Conservation (phyloP, 2,113 vertebrate species). For the Nicator chloris region DNA sequence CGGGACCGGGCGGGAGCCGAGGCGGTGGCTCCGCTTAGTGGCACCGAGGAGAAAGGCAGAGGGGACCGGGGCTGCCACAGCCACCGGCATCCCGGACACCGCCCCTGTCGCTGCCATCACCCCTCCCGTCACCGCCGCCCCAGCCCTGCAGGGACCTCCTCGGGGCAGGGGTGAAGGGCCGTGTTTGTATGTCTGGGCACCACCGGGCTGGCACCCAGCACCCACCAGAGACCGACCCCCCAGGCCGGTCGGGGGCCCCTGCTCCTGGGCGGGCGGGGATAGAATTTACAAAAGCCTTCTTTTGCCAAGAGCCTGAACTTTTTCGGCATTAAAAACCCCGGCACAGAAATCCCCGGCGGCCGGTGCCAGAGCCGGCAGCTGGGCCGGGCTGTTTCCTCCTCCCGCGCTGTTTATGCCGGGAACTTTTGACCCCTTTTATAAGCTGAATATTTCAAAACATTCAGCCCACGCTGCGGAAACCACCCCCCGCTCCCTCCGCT, state of each 20-base stretch:
- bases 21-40: conserved; percentile 18
- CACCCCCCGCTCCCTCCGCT: neutral
- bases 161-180: too few relatives aligned
- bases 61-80: neutral
- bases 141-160: neutral
- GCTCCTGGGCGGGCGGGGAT: neutral
- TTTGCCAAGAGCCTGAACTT: neutral
- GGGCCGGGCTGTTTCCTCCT: neutral
- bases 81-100: neutral
- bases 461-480: neutral
- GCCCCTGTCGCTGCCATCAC: neutral
- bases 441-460: neutral
- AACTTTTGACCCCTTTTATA: neutral
- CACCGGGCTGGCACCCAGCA: neutral
- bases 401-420: neutral
- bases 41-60: conserved; percentile 1
- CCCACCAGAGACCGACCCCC: neutral
- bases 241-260: neutral
- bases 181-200: neutral
- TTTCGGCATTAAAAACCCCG: neutral
- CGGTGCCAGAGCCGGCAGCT: neutral
- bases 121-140: too few relatives aligned
- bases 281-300: neutral
- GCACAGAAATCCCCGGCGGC: neutral
- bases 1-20: neutral